Evolutionary conservation across 2,797 vertebrate genomes (phyloP).

Genomic region (Crocidura indochinensis): DNA sequence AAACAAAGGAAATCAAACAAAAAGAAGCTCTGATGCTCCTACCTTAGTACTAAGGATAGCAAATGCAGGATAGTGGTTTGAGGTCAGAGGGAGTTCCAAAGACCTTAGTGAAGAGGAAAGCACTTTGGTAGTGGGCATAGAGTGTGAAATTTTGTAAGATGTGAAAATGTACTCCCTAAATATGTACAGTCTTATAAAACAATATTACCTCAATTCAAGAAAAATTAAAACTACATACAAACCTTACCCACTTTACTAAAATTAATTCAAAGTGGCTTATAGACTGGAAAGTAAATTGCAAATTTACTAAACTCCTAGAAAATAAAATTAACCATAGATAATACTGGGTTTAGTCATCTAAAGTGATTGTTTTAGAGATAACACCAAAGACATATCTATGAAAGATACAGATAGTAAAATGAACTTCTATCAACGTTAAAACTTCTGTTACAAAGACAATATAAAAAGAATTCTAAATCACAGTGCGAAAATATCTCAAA

Average conservation of each 20-base stretch:
- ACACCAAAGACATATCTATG: background rate
- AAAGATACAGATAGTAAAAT: background rate
- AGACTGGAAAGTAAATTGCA: background rate
- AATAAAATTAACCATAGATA: constrained; percentile 28
- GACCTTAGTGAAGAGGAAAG: no score
- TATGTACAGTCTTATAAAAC: no score
- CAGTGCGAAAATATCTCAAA: constrained; percentile 16
- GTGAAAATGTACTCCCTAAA: no score
- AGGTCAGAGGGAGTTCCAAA: no score
- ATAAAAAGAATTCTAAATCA: background rate
- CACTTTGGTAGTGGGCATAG: no score
- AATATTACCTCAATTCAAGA: no score
- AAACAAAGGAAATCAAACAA: no score
- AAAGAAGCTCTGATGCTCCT: no score
- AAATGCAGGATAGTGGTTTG: no score
- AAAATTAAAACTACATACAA: background rate
- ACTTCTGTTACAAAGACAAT: no score
- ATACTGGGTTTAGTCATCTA: background rate
- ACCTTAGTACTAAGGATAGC: no score
- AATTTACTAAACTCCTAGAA: background rate
- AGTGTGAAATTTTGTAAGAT: no score
- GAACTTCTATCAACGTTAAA: background rate
- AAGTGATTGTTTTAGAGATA: background rate
- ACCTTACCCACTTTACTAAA: background rate
- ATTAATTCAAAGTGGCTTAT: background rate